Evolutionary conservation across 2,797 vertebrate genomes (phyloP), one percentile per base, ranked within the genome.

Genomic region (Ciconia nigra): DNA sequence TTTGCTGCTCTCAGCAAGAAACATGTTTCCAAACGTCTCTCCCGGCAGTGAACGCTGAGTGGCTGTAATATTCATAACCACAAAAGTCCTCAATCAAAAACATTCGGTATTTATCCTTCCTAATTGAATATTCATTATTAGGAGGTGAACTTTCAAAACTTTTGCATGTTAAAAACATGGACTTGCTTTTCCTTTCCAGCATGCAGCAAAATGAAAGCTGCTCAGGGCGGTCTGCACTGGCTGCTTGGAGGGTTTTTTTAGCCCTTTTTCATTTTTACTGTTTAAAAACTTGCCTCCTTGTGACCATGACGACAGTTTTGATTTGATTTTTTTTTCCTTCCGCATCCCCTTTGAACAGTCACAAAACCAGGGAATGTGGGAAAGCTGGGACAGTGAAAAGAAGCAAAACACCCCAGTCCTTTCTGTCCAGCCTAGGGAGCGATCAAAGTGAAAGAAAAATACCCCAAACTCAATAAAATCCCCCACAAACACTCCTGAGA

Each of bases 1-100:
- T 96, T 69, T 89, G 87, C 94, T 80, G 65, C 42, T 61, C 66
- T 96, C 80, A 96, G 87, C 93, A 88, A 72, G 69, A 96, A 54
- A 16, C 20, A 3, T 0, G 0, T 62, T 90, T 72, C 73, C 66
- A 74, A 54, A 42, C 1, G 0, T 33, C 61, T 39, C 47, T 26
- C 28, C 52, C 5, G 3, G 47, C 51, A 58, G 24, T 5, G 13
- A 88, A 6, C 2, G 3, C n/a, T 13, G 44, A 54, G 55, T 2
- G 44, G n/a, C 78, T 61, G 33, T 18, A 25, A 35, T 24, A 65
- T 11, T n/a, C 7, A 0, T 37, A 62, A 69, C 72, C 66, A 28
- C 39, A 81, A 17, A 0, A 66, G n/a, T 12, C 39, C 46, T 61
- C 8, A 5, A 37, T 35, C 58, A 51, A 35, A 49, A 67, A 14